A percentile compares a stretch with the other conserved stretches of the same genome.
Evolutionary conservation across 2,797 vertebrate species (phyloP).

Genomic region (Thamnophis elegans): DNA sequence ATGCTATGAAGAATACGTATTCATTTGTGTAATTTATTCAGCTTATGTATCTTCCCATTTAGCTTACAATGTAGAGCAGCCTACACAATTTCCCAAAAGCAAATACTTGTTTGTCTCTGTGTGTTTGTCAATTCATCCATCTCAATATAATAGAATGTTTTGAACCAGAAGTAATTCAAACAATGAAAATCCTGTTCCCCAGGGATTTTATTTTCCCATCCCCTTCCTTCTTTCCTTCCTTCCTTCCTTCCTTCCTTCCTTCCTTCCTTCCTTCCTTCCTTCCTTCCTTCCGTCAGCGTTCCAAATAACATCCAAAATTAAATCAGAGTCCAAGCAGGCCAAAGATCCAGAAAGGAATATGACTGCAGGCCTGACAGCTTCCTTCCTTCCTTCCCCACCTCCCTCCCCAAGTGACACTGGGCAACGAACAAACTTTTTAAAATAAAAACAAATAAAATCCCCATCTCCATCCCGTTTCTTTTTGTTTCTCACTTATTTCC

Average conservation of each 20-base stretch:
- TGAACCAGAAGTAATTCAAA: background rate
- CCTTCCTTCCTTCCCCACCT: too few relatives aligned
- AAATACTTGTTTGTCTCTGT: background rate
- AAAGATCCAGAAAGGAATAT: too few relatives aligned
- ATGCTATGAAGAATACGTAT: background rate
- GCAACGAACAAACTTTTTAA: background rate
- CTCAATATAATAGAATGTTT: background rate
- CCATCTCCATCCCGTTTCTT: background rate
- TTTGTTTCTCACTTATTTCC: background rate
- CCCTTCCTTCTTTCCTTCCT: background rate
- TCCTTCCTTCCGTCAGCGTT: too few relatives aligned
- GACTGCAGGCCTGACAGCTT: too few relatives aligned
- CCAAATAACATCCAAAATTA: too few relatives aligned
- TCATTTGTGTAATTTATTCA: background rate
- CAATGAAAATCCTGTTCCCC: background rate
- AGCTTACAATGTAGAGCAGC: background rate
- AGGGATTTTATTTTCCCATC: background rate
- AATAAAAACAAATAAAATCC: background rate
- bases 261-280: too few relatives aligned
- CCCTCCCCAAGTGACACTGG: background rate
- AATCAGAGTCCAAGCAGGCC: too few relatives aligned
- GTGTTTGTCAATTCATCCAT: background rate
- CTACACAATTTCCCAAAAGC: background rate
- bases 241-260: too few relatives aligned
- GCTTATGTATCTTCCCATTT: background rate